phyloP scores from a whole-genome alignment of 1,140 invertebrate genomes.

The Armadillidium nasatum region DNA sequence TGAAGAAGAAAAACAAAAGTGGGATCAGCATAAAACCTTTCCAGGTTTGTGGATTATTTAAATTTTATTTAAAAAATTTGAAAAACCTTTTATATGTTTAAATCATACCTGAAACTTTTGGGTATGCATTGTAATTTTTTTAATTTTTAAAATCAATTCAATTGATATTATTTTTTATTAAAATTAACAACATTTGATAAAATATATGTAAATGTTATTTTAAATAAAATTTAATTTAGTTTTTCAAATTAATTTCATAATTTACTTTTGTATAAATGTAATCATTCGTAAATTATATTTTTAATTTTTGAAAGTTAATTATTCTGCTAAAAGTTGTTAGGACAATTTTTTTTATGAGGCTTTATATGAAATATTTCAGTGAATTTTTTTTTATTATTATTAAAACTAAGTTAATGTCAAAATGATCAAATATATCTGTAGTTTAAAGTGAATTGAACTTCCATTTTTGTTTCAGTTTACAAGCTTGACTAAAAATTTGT shows the following conservation, averaged over 20 bases:
- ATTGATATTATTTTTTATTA: neutral
- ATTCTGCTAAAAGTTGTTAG: no score
- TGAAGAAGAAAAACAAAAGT: constrained; percentile 92
- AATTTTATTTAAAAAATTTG: neutral
- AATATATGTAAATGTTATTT: neutral
- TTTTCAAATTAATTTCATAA: neutral
- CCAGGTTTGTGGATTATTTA: constrained; percentile 48
- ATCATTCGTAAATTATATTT: no score
- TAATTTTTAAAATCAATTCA: neutral
- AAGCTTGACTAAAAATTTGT: no score
- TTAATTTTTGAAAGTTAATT: no score
- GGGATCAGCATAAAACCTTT: constrained; percentile 76
- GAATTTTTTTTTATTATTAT: no score
- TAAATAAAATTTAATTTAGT: neutral
- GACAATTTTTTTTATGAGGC: neutral
- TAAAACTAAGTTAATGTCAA: no score
- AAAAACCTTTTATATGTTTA: neutral
- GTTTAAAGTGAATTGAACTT: no score
- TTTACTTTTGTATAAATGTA: no score
- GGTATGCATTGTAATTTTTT: neutral
- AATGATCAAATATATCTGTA: no score
- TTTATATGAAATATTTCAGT: neutral
- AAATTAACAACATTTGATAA: neutral
- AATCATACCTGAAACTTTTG: neutral
- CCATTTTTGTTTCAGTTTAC: no score